Evolutionary conservation across 2,113 vertebrate genomes (phyloP), one percentile per base, ranked within the genome.

Genomic region (Sigmodon hispidus): DNA sequence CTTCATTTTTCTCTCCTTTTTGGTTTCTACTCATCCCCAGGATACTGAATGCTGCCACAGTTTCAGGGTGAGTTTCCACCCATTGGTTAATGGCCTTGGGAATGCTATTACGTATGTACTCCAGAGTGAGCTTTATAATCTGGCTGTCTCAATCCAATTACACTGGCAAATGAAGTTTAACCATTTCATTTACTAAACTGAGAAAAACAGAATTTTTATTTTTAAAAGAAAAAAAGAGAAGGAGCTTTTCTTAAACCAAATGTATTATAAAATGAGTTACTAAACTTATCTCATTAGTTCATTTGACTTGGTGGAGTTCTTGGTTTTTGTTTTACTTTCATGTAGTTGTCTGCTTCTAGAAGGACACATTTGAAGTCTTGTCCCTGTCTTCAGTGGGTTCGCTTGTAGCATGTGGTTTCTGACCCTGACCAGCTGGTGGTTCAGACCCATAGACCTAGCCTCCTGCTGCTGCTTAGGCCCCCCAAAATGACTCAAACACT

Each of bases 281-380:
- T 93, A 50, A 73, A 45, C 52, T 90, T 94, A 21, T 72, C 7
- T 87, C n/a, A 36, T n/a, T 94, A 61, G 7, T 94, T 87, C 69
- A 45, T 87, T 84, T 89, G 72, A 50, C n/a, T 59, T 67, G 22
- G 40, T 84, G 26, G 4, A 50, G 19, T 7, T 57, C 75, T 86
- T 96, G 67, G 34, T n/a, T 96, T 93, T 73, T 77, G 7, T 48
- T 92, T 90, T 24, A 79, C 8, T 92, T 67, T 69, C 1, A 43
- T 57, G 48, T 69, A 63, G 24, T 73, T 70, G 10, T 83, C 17
- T 83, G 59, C 40, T 76, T 84, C 52, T 45, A 6, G 48, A 75
- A 43, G 29, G 26, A 65, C 48, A 34, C 50, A 86, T 91, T 85
- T 8, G 1, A 45, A 52, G 84, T 65, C n/a, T 21, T 83, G 36